Evolutionary conservation across 2,888 invertebrate species (phyloP), one percentile per base, ranked within the genome.

Genomic region (Onthophagus sagittarius): DNA sequence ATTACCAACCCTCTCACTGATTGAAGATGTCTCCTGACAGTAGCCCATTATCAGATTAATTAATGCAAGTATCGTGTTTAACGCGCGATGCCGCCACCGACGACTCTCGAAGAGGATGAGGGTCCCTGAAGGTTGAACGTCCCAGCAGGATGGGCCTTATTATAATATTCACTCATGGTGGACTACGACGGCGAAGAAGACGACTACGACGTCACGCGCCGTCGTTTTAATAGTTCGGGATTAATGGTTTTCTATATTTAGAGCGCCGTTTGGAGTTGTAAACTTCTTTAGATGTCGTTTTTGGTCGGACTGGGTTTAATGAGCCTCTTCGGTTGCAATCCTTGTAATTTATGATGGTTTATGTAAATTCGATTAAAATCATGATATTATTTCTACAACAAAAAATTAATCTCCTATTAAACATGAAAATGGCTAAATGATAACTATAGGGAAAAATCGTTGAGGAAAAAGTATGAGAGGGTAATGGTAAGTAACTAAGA

Each of bases 11-110:
- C 79, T 67, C 67, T 67, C 67, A 67, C 79, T 81, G 82, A 82
- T 81, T 80, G 81, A 81, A 81, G 81, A 81, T 80, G 81, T 81
- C 81, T 80, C 80, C 73, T 81, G 81, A 81, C 81, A 79, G 79
- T 75, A 78, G 78, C 78, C 80, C 79, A 80, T 81, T 82, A 82
- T 82, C 81, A 78, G 79, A 79, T 81, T 81, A 82, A 82, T 82
- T 81, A 82, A 81, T 81, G 79, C 81, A 81, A 80, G 81, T 81
- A 80, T 80, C 78, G 77, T 80, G 78, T 80, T 79, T 79, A 78
- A 75, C 71, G 67, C 72, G 31, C 67, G 39, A 53, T 9, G 11
- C 39, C 39, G 39, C 39, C 39, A 23, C 67, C 31, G 67, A 32
- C 31, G 23, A 23, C 23, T 23, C 32, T 23, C 32, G 67, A 31